Percentiles rank a stretch among this genome's conserved stretches.
phyloP scores from a whole-genome alignment of 2,113 vertebrate genomes.

The Glareola pratincola region DNA sequence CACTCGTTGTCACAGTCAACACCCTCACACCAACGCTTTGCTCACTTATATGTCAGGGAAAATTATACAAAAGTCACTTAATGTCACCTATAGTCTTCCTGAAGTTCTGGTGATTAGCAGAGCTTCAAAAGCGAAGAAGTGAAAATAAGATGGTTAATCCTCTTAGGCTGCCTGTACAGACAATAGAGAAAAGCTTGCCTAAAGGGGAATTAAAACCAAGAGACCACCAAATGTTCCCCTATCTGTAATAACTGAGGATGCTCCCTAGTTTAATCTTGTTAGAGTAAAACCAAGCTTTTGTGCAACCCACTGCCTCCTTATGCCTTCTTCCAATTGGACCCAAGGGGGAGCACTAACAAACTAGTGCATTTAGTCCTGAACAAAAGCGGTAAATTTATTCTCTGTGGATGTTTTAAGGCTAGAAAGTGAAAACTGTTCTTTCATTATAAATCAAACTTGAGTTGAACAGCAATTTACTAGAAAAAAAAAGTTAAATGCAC shows the following conservation, averaged over 20 bases:
- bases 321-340: not conserved
- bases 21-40: not conserved
- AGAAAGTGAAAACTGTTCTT: not conserved
- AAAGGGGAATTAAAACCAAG: not conserved
- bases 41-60: not conserved
- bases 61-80: not conserved
- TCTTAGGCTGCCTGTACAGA: not conserved
- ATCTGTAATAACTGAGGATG: not conserved
- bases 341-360: not conserved
- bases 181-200: not conserved
- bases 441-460: not conserved
- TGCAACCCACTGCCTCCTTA: not conserved
- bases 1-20: not conserved
- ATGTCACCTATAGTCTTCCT: not conserved
- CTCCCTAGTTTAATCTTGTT: not conserved
- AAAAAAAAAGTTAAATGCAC: not conserved
- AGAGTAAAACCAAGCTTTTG: not conserved
- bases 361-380: not conserved
- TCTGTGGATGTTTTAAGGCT: not conserved
- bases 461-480: not conserved
- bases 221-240: not conserved
- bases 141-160: not conserved
- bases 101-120: not conserved
- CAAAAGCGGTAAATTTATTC: not conserved
- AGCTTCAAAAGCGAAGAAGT: not conserved